phyloP scores from a whole-genome alignment of 2,113 vertebrate genomes.

The Gymnobelideus leadbeateri region DNA sequence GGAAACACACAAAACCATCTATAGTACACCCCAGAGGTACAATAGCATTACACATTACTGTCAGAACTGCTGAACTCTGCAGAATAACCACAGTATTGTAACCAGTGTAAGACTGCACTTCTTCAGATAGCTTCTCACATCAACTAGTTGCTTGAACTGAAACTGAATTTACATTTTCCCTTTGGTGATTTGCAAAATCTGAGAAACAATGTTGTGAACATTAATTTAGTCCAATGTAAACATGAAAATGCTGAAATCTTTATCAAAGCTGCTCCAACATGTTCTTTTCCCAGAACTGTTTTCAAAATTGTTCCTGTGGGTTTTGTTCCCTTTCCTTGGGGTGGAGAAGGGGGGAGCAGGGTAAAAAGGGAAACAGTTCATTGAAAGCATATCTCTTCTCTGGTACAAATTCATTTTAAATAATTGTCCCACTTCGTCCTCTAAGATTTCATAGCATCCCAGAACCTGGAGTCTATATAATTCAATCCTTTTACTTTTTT shows the following conservation, averaged over 20 bases:
- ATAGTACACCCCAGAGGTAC: slow-evolving; percentile 65
- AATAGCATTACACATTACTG: slow-evolving; percentile 39
- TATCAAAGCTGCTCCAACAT: slow-evolving; percentile 29
- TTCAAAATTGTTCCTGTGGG: slow-evolving; percentile 52
- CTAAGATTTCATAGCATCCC: slow-evolving; percentile 27
- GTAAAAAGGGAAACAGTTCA: not conserved
- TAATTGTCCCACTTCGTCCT: slow-evolving; percentile 55
- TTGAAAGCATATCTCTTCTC: slow-evolving; percentile 57
- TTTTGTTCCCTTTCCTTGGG: slow-evolving; percentile 37
- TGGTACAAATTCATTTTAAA: slow-evolving; percentile 48
- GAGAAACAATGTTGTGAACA: slow-evolving; percentile 53
- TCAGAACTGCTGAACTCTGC: slow-evolving; percentile 58
- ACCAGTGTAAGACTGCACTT: slow-evolving; percentile 12
- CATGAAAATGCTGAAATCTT: slow-evolving; percentile 47
- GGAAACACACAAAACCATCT: slow-evolving; percentile 27
- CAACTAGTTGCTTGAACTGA: slow-evolving; percentile 42
- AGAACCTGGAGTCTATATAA: not conserved
- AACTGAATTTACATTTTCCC: slow-evolving; percentile 60
- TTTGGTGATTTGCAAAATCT: slow-evolving; percentile 64
- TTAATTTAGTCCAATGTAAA: slow-evolving; percentile 64
- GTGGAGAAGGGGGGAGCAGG: slow-evolving; percentile 43
- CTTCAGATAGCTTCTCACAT: slow-evolving; percentile 52
- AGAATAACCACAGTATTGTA: slow-evolving; percentile 22
- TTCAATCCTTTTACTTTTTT: not conserved
- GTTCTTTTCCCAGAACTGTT: slow-evolving; percentile 54